phyloP scores from a whole-genome alignment of 2,797 vertebrate species.

The Smutsia temminckii region DNA sequence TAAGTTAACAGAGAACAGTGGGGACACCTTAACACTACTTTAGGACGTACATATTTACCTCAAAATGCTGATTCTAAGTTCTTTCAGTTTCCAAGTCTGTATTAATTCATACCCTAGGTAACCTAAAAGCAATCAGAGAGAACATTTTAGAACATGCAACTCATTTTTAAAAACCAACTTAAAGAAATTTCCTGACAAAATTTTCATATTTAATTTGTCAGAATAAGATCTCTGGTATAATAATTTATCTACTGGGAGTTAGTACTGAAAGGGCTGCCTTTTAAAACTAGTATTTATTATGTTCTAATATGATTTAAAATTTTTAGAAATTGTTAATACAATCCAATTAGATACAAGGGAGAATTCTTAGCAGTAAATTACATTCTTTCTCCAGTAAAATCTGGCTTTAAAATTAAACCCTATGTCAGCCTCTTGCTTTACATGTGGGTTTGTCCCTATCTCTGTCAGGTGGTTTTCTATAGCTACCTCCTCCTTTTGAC shows the following conservation, averaged over 20 bases:
- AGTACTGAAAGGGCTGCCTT: slow-evolving; percentile 57
- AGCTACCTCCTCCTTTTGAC: too few species aligned
- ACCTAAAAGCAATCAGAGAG: slow-evolving; percentile 85
- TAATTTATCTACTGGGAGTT: slow-evolving; percentile 57
- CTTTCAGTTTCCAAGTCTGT: slow-evolving; percentile 85
- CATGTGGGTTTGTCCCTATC: neutral
- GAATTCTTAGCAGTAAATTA: neutral
- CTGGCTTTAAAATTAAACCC: slow-evolving; percentile 18
- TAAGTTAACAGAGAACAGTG: slow-evolving; percentile 64
- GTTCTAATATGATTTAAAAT: slow-evolving; percentile 65
- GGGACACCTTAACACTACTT: slow-evolving; percentile 74
- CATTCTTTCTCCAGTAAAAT: neutral
- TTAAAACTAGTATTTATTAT: slow-evolving; percentile 54
- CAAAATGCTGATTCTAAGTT: slow-evolving; percentile 84
- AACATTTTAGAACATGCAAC: slow-evolving; percentile 81
- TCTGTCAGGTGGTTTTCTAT: neutral
- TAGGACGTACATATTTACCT: slow-evolving; percentile 83
- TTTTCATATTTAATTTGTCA: slow-evolving; percentile 78
- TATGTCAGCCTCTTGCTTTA: neutral
- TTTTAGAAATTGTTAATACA: slow-evolving; percentile 46
- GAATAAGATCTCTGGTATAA: slow-evolving; percentile 71
- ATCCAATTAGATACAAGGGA: slow-evolving; percentile 22
- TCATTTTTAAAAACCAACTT: slow-evolving; percentile 77
- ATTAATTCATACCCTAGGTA: slow-evolving; percentile 86
- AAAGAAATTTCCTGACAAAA: slow-evolving; percentile 77